A percentile compares a stretch with the other conserved stretches of the same genome.
Conservation (phyloP, 2,113 vertebrate species). For the Pachycephala philippinensis region DNA sequence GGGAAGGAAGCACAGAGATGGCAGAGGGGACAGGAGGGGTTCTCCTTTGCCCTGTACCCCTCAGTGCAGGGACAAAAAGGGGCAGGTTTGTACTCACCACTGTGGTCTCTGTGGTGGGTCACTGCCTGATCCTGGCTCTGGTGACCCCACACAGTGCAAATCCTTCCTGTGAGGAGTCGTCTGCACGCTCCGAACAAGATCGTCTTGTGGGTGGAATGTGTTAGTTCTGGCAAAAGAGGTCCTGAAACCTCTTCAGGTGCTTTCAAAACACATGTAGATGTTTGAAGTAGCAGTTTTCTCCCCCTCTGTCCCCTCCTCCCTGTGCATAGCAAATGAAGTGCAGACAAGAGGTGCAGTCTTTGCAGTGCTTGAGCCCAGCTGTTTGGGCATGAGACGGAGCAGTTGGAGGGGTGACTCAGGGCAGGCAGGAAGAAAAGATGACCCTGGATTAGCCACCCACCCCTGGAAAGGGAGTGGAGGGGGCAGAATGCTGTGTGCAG, state of each 20-base stretch:
- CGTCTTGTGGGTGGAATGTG: neutral
- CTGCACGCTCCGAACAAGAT: accelerated
- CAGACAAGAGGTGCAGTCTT: neutral
- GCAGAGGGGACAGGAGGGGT: neutral
- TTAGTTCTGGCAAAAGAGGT: neutral
- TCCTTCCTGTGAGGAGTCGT: neutral
- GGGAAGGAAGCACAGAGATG: neutral
- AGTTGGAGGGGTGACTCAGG: neutral
- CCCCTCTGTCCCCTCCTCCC: neutral
- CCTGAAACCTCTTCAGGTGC: neutral
- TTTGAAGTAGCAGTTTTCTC: neutral
- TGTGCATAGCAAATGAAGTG: neutral
- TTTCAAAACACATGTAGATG: neutral
- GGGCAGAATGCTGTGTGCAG: neutral
- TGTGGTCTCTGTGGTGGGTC: accelerated
- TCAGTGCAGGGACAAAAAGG: neutral
- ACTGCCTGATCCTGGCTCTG: neutral
- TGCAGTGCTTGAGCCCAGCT: neutral
- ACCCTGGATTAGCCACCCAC: neutral
- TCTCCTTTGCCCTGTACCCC: neutral
- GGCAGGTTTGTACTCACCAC: neutral
- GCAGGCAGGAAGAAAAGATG: neutral
- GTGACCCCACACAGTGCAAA: accelerated
- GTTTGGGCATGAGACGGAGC: neutral
- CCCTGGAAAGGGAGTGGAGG: neutral